Evolutionary conservation across 1,140 invertebrate species (phyloP), one percentile per base, ranked within the genome.

Genomic region (Rhyzopertha dominica): DNA sequence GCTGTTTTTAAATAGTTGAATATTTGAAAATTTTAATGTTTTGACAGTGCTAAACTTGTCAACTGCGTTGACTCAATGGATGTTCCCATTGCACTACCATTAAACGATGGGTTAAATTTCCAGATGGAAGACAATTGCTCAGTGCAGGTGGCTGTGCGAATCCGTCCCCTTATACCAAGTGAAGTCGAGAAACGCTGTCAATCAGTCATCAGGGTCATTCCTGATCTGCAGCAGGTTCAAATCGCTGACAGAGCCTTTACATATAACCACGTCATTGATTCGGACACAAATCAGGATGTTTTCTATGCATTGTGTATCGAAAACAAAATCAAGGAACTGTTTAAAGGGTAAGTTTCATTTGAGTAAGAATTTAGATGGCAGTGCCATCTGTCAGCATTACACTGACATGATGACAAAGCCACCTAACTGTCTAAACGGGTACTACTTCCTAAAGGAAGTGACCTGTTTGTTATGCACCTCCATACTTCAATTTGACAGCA

Each of bases 221-320:
- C 70, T 4, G 73, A 74, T 10, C 65, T 78, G 32, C 77, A 78
- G 2, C 87, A 90, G 68, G 77, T 90, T 12, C 69, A 74, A n/a
- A 75, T 94, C 1, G 73, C 71, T 3, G 85, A 88, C 17, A 79
- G 85, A 54, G 71, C 79, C 0, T 96, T 93, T 56, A 93, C 90
- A 1, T 97, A 84, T 65, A 95, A 95, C 66, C 79, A 87, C 73
- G 88, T 92, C 0, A 89, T 93, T 58, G 73, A 79, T 39, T 71
- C 78, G 20, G 70, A 80, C 24, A 71, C 80, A 10, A 72, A 69
- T 1, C 91, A 96, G 62, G 72, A 80, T 18, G 71, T 80, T 20
- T 77, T 95, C 39, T 96, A 93, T 66, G 72, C 85, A 13, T 75
- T 69, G 4, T 84, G 87, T 51, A 81, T 95, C 3, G 76, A 82